These are phyloP conservation scores for Tiaroga cobitis DNA, from an alignment of 2,797 vertebrate species.

Conservation along the genomic window DNA sequence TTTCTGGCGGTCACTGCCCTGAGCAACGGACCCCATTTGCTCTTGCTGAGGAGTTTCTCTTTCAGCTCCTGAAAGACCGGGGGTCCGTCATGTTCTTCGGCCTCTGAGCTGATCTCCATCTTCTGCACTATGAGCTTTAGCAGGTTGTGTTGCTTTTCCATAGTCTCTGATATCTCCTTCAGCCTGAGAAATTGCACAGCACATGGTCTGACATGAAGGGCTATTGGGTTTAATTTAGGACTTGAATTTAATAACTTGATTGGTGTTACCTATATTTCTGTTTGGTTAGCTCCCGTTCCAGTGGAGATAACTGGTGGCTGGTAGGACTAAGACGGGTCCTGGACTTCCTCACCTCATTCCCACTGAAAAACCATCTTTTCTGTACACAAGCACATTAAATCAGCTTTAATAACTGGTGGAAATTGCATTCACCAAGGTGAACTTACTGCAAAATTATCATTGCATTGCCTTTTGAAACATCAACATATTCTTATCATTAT, in stretches of 20 bases:
- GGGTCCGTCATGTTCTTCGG: constrained; percentile 82
- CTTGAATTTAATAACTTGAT: background rate
- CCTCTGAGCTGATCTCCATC: constrained; percentile 87
- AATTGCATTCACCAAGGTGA: background rate
- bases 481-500: background rate
- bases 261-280: constrained; percentile 83
- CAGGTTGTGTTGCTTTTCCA: constrained; percentile 86
- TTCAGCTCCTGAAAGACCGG: constrained; percentile 74
- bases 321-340: constrained; percentile 35
- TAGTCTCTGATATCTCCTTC: constrained; percentile 78
- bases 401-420: background rate
- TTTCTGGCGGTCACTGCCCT: constrained; percentile 55
- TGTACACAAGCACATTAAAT: constrained; percentile 37
- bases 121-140: constrained; percentile 87
- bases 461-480: background rate
- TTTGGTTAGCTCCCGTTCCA: constrained; percentile 84
- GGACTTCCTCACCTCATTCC: constrained; percentile 31
- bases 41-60: constrained; percentile 75
- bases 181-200: constrained; percentile 69
- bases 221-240: background rate
- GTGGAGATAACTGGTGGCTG: constrained; percentile 59
- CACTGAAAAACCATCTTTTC: constrained; percentile 40
- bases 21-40: constrained; percentile 63
- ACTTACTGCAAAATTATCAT: background rate
- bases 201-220: background rate